These are phyloP conservation scores for Rhodinocichla rosea DNA, from an alignment of 2,113 vertebrate genomes.

Conservation along the genomic window DNA sequence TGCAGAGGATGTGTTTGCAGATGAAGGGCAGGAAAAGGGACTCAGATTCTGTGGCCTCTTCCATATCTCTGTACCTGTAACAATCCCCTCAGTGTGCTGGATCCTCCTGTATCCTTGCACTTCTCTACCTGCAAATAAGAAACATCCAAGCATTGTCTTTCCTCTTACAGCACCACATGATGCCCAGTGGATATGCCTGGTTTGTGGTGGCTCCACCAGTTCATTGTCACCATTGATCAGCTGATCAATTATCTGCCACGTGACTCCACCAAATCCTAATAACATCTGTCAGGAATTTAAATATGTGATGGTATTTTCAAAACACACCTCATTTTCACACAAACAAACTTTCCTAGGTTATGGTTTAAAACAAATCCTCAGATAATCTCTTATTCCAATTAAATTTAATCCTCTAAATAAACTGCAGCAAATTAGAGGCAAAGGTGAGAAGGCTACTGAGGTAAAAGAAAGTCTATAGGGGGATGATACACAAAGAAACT, in stretches of 20 bases:
- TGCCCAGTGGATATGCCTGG: not conserved
- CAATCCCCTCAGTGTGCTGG: not conserved
- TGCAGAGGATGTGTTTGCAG: not conserved
- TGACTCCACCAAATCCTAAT: not conserved
- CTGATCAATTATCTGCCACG: not conserved
- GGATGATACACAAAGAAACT: not conserved
- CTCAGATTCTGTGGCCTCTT: not conserved
- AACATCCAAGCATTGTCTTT: not conserved
- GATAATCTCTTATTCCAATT: not conserved
- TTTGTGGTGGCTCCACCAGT: not conserved
- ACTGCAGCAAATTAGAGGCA: not conserved
- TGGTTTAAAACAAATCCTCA: not conserved
- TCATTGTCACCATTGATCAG: not conserved
- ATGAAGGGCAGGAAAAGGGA: not conserved
- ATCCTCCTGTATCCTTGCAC: not conserved
- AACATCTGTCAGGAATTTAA: not conserved
- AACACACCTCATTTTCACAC: not conserved
- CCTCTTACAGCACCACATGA: not conserved
- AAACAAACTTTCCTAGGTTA: not conserved
- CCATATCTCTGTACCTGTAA: not conserved
- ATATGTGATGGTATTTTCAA: not conserved
- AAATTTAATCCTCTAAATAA: constrained; percentile 21
- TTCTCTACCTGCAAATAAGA: not conserved
- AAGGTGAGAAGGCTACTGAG: not conserved
- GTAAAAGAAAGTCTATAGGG: not conserved